These are phyloP conservation scores for Delia radicum DNA, from an alignment of 1,140 invertebrate species.

Conservation along the genomic window DNA sequence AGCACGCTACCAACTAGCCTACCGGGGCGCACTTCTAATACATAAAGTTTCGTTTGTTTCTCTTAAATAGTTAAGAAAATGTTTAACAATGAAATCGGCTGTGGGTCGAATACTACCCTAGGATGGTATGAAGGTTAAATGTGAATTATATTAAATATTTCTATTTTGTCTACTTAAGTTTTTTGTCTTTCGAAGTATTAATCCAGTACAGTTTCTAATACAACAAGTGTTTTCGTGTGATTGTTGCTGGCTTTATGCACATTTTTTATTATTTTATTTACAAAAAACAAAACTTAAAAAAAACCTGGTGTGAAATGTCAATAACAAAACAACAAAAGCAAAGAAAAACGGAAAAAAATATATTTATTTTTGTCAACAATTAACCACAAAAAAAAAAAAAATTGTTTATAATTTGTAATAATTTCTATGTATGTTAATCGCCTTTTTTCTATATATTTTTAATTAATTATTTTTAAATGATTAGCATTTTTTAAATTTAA, in stretches of 20 bases:
- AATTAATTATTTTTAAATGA: background rate
- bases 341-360: background rate
- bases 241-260: background rate
- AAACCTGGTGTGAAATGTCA: background rate
- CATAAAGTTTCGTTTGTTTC: too few species aligned
- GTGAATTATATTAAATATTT: too few species aligned
- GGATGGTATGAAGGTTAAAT: too few species aligned
- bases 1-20: too few species aligned
- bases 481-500: background rate
- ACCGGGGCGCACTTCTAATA: too few species aligned
- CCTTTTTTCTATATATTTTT: background rate
- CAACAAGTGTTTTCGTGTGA: background rate
- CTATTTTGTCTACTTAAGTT: too few species aligned
- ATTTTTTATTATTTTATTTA: background rate
- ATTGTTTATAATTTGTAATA: background rate
- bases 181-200: too few species aligned
- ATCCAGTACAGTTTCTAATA: background rate
- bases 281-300: background rate
- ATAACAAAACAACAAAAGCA: background rate
- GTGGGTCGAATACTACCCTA: too few species aligned
- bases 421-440: background rate
- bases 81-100: too few species aligned
- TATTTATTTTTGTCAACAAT: background rate
- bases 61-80: too few species aligned
- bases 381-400: background rate